These are phyloP conservation scores for Tricholaema leucomelas DNA, from an alignment of 2,113 vertebrate genomes.

Conservation along the genomic window DNA sequence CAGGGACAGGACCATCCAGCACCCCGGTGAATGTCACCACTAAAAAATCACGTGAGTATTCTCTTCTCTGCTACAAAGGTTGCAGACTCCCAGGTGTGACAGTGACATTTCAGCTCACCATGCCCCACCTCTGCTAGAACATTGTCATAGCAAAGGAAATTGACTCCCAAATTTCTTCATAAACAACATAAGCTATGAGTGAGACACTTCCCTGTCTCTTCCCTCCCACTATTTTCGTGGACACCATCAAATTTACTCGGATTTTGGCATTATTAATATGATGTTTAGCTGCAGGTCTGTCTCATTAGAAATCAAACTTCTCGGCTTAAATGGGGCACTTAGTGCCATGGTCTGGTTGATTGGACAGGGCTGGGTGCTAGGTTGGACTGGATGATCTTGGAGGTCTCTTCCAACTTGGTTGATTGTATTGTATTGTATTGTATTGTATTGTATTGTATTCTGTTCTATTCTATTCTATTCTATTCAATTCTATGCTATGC, in stretches of 20 bases:
- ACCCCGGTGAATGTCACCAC: constrained; percentile 84
- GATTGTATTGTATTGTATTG: too few relatives aligned
- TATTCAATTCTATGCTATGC: too few relatives aligned
- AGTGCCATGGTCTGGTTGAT: too few relatives aligned
- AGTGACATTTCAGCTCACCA: not conserved
- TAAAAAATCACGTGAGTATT: constrained; percentile 89
- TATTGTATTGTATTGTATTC: too few relatives aligned
- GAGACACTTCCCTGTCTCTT: not conserved
- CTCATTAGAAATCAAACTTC: not conserved
- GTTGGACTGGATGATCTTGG: too few relatives aligned
- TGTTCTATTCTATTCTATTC: too few relatives aligned
- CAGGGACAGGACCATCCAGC: constrained; percentile 87
- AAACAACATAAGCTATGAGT: not conserved
- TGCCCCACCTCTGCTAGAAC: not conserved
- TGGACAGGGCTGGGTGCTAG: too few relatives aligned
- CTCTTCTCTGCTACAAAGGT: rapidly evolving
- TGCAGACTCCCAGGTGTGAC: not conserved
- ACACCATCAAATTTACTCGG: not conserved
- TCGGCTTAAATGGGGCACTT: not conserved
- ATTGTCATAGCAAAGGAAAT: not conserved
- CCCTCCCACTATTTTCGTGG: not conserved
- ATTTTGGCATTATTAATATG: not conserved
- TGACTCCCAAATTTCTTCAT: not conserved
- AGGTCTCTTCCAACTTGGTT: too few relatives aligned
- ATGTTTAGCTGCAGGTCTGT: not conserved